Base-by-base conservation (phyloP, 2,797 vertebrate species). In the Microctenopoma lineatum region DNA sequence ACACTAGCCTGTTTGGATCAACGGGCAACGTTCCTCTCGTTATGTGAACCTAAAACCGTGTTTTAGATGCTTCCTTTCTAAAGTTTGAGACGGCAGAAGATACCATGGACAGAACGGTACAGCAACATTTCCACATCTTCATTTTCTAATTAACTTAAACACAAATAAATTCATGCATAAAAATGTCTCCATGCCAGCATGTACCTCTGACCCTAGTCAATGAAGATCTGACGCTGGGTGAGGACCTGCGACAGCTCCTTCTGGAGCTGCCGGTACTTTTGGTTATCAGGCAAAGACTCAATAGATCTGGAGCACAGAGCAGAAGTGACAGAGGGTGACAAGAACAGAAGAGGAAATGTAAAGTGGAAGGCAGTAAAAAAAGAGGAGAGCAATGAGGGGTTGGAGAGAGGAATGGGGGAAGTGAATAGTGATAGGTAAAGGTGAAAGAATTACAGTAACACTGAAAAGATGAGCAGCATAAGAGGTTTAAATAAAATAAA, bases 161-260 rank as follows among this genome's bases (percentile, higher is more conserved):
- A 65, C 36, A 60, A 4, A 59, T 14, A 32, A 5, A 73, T 61
- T 54, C 50, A 47, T 52, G 76, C 65, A 68, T 73, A 84, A 70
- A 85, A 81, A 80, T 84, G 86, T 77, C 34, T 73, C 81, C 92
- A 85, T 92, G 91, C 92, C 85, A 86, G 66, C 64, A 71, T 95
- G 91, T 98, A 98, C 97, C 97, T 98, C 95, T 92, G 89, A 89
- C 92, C 89, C 96, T 97, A 98, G 86, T 99, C 97, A 96, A 98
- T 98, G 96, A 96, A 97, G 96, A 96, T 97, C 96, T 99, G 98
- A 90, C 98, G 97, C 94, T 99, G 98, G 88, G 97, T 99, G 93
- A 99, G 93, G 90, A 99, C 98, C 94, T 99, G 98, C 85, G 97
- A 99, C 90, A 99, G 96, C 88, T 99, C 98, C 92, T 95, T 96